Evolutionary conservation across 2,113 vertebrate species (phyloP).

Genomic region (Phaethornis superciliosus): DNA sequence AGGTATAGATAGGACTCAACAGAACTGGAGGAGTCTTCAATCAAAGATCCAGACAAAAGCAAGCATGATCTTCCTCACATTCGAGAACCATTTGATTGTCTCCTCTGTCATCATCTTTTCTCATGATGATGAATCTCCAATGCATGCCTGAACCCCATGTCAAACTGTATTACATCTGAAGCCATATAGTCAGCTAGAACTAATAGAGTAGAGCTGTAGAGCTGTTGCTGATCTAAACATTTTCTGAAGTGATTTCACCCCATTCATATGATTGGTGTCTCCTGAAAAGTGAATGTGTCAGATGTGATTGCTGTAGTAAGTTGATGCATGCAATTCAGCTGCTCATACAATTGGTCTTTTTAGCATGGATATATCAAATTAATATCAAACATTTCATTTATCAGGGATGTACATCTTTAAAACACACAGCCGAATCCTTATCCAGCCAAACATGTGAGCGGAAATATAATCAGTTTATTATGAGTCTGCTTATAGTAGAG

Average conservation of each 20-base stretch:
- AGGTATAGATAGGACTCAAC: not conserved
- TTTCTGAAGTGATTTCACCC: slow-evolving; percentile 9
- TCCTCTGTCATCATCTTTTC: not conserved
- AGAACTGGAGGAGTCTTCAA: not conserved
- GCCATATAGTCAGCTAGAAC: not conserved
- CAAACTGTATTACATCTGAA: not conserved
- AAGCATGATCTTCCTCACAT: not conserved
- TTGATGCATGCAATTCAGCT: not conserved
- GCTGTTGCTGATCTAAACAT: slow-evolving; percentile 31
- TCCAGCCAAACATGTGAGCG: not conserved
- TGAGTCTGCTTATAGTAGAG: not conserved
- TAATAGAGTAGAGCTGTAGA: not conserved
- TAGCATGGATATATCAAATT: not conserved
- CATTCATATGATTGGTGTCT: not conserved
- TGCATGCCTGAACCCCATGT: not conserved
- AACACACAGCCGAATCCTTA: not conserved
- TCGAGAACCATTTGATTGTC: not conserved
- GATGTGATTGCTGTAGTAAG: not conserved
- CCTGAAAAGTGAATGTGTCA: not conserved
- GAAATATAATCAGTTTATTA: not conserved
- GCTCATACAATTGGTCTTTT: not conserved
- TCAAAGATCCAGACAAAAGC: not conserved
- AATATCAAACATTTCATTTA: not conserved
- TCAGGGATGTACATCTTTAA: not conserved
- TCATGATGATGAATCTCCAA: not conserved